Base-by-base conservation (phyloP, 2,888 invertebrate species). In the Chironomus riparius region DNA sequence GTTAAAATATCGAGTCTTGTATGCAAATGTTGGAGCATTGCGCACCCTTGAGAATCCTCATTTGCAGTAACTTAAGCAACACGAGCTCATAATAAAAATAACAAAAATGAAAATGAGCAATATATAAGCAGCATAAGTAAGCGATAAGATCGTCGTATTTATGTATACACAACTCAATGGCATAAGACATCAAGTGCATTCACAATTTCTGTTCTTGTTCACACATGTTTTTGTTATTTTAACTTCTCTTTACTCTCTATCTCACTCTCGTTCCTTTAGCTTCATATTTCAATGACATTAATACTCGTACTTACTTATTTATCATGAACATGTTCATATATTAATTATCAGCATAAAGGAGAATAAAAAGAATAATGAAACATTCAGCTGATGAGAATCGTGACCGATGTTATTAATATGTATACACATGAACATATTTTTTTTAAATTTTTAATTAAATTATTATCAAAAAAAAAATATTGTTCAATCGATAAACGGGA, bases 151-250 rank as follows among this genome's bases (percentile, higher is more conserved):
- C 72, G 15, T 71, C 56, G 28, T 18, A 68, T 68, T 38, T 38
- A 38, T 38, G 38, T 38, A 38, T 10, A 38, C 15, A 56, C 15
- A 15, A 7, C 56, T 56, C 15, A 56, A 56, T 50, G 50, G 15
- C 50, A 62, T 47, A 38, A 47, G 74, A 74, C 74, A 74, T 74
- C 74, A 74, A 74, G 74, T 74, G 74, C 74, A 74, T 47, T 56
- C 18, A 38, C 10, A 74, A 68, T 68, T 21, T 65, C 21, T 68
- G 65, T 15, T 74, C 68, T 47, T 72, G 72, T 72, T 72, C 72
- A 72, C 72, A 72, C 72, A 72, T 72, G 72, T 72, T 72, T 61
- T 61, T 62, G 61, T 62, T 62, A 28, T 69, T 47, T 47, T 47
- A 47, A 47, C 28, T 24, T 70, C 48, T 70, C 15, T 47, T 47